Evolutionary conservation across 2,888 invertebrate species (phyloP).

Genomic region (Philonicus albiceps): DNA sequence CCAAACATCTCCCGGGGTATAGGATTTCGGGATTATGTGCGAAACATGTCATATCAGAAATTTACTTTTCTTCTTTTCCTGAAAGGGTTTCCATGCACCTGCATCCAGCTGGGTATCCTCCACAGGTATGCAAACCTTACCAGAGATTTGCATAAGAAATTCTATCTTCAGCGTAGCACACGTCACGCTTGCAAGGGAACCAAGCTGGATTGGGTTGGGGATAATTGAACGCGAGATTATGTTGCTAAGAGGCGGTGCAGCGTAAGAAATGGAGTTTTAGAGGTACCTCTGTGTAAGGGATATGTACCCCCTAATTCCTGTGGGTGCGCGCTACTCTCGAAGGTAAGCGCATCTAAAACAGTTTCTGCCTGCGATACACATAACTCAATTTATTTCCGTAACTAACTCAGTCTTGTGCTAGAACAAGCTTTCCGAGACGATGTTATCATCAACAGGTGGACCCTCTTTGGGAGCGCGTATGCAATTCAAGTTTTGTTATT

Average conservation of each 20-base stretch:
- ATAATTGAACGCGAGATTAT: neutral
- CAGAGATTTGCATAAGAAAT: neutral
- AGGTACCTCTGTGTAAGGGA: neutral
- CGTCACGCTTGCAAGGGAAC: neutral
- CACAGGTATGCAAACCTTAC: neutral
- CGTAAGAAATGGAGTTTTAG: neutral
- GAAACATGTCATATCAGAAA: slow-evolving; percentile 10
- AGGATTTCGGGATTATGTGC: neutral
- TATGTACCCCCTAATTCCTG: neutral
- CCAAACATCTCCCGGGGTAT: neutral
- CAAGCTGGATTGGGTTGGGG: neutral
- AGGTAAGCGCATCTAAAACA: neutral
- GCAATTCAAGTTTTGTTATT: neutral
- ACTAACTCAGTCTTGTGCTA: neutral
- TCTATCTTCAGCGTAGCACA: neutral
- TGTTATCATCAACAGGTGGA: neutral
- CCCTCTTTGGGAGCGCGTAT: neutral
- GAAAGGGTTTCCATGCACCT: neutral
- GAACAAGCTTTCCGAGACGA: neutral
- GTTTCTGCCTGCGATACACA: neutral
- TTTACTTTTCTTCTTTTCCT: slow-evolving; percentile 20
- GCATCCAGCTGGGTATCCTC: neutral
- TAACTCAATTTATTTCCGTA: neutral
- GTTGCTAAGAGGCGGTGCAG: neutral
- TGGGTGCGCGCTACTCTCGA: neutral